Evolutionary conservation across 2,797 vertebrate genomes (phyloP), one percentile per base, ranked within the genome.

Genomic region (Poeciliopsis gracilis): DNA sequence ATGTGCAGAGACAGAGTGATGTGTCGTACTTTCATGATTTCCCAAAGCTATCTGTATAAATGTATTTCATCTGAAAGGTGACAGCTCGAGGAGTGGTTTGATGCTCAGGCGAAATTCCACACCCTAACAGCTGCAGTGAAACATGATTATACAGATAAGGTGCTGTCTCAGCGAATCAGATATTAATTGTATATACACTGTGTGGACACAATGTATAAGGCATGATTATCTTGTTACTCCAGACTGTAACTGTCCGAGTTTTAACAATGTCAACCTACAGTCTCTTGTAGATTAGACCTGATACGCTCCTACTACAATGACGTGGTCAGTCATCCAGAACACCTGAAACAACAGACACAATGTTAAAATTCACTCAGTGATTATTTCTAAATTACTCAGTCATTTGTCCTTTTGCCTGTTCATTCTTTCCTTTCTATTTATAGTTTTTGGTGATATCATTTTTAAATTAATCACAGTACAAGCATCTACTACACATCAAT

Each of bases 31-130:
- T 76, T 47, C 15, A 61, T 75, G 77, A 51, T 75, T 77, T 33
- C 25, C 73, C 45, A 23, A 61, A 13, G 1, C 41, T 67, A 13
- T 11, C 30, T 23, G 49, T 47, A 46, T 11, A 82, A 73, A 77
- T 63, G 4, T 7, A 13, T 28, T 71, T 81, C 25, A 81, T 51
- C 72, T 73, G 76, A 71, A 38, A n/a, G n/a, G 66, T 25, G 16
- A 67, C n/a, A 41, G 25, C 13, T 76, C 33, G 41, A 75, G 20
- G 38, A 49, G 57, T 43, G n/a, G 59, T 33, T 69, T 28, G 8
- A 30, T 43, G 70, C 59, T 78, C 69, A 75, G 46, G 43, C 74
- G 51, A 85, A 72, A 78, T 76, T 78, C 15, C 66, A 72, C 43
- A 72, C 69, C 46, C 51, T 41, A 77, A 30, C 72, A 72, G 55